Evolutionary conservation across 1,140 invertebrate species (phyloP).

Genomic region (Lordiphosa stackelbergi): DNA sequence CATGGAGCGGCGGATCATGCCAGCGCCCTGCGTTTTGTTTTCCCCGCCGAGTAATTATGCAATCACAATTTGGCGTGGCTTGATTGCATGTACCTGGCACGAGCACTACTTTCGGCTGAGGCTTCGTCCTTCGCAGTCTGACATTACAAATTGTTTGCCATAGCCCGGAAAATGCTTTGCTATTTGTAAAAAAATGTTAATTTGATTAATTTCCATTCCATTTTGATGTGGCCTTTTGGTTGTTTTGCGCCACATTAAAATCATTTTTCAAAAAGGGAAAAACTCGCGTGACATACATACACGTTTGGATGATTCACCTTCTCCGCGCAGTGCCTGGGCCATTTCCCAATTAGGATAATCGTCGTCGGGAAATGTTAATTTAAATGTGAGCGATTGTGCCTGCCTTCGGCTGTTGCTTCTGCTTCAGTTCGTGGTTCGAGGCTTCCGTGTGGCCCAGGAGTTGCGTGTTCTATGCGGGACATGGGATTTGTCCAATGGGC

Average conservation of each 20-base stretch:
- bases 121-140: not conserved
- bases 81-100: conserved; percentile 23
- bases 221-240: conserved; percentile 17
- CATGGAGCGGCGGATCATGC: too few relatives aligned
- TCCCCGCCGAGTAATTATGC: conserved; percentile 42
- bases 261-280: conserved; percentile 48
- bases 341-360: conserved; percentile 74
- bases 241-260: conserved; percentile 33
- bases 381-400: conserved; percentile 74
- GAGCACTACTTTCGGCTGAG: conserved; percentile 4
- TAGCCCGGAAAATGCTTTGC: conserved; percentile 57
- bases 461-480: conserved; percentile 42
- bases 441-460: conserved; percentile 41
- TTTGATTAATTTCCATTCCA: conserved; percentile 69
- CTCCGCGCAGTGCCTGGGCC: conserved; percentile 17
- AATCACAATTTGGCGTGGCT: conserved; percentile 42
- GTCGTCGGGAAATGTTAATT: conserved; percentile 75
- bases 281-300: conserved; percentile 40
- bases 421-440: not conserved
- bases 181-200: conserved; percentile 73
- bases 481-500: conserved; percentile 31
- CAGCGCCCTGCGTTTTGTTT: conserved; percentile 5
- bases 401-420: conserved; percentile 8
- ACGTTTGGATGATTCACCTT: conserved; percentile 1
- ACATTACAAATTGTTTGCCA: conserved; percentile 63